A percentile compares a stretch with the other conserved stretches of the same genome.
Conservation (phyloP, 64 coral and sea anemone species). For the Astreopora myriophthalma region DNA sequence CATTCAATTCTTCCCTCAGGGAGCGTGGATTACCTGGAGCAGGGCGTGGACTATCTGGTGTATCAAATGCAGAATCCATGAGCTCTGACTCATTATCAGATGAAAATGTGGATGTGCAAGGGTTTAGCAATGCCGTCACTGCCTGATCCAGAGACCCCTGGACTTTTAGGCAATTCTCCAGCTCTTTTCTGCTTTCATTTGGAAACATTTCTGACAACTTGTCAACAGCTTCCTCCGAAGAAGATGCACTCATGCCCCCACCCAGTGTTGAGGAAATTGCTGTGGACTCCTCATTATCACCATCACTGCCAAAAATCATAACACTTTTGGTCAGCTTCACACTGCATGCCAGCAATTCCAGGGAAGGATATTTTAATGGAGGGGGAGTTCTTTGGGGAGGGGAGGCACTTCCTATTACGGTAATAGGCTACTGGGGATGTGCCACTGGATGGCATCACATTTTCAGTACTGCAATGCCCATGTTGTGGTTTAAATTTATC, state of each 20-base stretch:
- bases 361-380: too few species aligned
- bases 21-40: constrained; percentile 14
- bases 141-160: constrained; percentile 56
- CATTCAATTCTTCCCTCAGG: constrained; percentile 32
- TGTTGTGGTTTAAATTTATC: too few species aligned
- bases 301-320: constrained; percentile 70
- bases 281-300: background rate
- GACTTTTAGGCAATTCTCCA: constrained; percentile 62
- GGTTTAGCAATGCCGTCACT: constrained; percentile 49
- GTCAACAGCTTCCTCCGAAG: constrained; percentile 53
- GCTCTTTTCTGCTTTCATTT: constrained; percentile 64
- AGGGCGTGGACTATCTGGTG: constrained; percentile 33
- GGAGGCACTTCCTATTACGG: too few species aligned
- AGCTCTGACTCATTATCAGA: constrained; percentile 64
- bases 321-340: constrained; percentile 46
- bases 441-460: too few species aligned
- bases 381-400: too few species aligned
- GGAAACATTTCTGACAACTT: constrained; percentile 85
- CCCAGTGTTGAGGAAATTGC: background rate
- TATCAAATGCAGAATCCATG: constrained; percentile 55
- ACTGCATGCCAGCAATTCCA: background rate
- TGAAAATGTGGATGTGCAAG: background rate
- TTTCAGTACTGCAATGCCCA: too few species aligned
- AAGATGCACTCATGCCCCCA: background rate
- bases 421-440: too few species aligned